These are phyloP conservation scores for Galaxea fascicularis DNA, from an alignment of 92 coral and sea anemone species.

Conservation along the genomic window DNA sequence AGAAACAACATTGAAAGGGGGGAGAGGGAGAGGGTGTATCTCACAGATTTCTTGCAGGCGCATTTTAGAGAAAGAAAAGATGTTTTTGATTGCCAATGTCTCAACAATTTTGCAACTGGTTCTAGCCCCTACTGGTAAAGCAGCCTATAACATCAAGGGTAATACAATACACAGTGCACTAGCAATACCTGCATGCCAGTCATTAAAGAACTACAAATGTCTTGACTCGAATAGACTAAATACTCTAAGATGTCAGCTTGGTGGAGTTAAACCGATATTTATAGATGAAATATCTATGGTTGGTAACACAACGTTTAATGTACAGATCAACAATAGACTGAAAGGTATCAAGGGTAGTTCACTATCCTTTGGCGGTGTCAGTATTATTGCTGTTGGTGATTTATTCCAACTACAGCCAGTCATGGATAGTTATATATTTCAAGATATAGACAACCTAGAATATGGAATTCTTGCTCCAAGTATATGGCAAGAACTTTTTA, in stretches of 20 bases:
- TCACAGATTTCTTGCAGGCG: no score
- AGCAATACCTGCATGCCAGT: slow-evolving; percentile 69
- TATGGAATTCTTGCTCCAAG: slow-evolving; percentile 74
- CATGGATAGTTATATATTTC: slow-evolving; percentile 77
- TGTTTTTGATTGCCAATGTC: no score
- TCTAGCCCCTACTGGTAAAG: slow-evolving; percentile 70
- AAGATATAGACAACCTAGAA: slow-evolving; percentile 63
- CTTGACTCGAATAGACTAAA: slow-evolving; percentile 77
- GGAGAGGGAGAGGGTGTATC: no score
- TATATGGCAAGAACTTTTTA: slow-evolving; percentile 35
- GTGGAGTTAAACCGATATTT: slow-evolving; percentile 55
- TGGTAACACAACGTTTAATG: slow-evolving; percentile 74
- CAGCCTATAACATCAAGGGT: slow-evolving; percentile 58
- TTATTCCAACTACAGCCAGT: slow-evolving; percentile 69
- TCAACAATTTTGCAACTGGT: no score
- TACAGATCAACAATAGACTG: slow-evolving; percentile 65
- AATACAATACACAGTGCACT: slow-evolving; percentile 63
- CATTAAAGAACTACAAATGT: slow-evolving; percentile 52
- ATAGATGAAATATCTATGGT: slow-evolving; percentile 81
- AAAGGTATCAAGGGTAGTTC: slow-evolving; percentile 64
- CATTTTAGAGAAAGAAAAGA: no score
- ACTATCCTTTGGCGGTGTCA: slow-evolving; percentile 68
- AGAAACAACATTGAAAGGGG: no score
- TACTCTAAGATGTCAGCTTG: slow-evolving; percentile 67
- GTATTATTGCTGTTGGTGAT: slow-evolving; percentile 70